Base-by-base conservation (phyloP, 2,797 vertebrate species). In the Tangara arthus region DNA sequence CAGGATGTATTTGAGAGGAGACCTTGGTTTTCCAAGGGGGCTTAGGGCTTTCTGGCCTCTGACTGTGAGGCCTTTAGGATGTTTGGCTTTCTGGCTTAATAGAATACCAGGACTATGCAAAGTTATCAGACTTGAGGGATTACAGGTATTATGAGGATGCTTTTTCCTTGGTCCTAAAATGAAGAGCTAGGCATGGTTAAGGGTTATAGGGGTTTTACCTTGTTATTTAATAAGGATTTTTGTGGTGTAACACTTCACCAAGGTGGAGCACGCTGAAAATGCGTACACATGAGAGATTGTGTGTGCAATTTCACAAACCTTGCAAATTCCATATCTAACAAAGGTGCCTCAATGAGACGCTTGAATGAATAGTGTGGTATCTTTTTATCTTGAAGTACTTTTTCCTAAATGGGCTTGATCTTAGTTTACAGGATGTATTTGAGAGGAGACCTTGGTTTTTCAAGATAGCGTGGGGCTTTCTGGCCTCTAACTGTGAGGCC, bases 281-380 rank as follows among this genome's bases (percentile, higher is more conserved):
- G n/a, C 0, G 0, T 8, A 3, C 41, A 5, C 34, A 4, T 0
- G 1, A 8, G 6, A 12, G n/a, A 35, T 46, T 1, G 0, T 0
- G 0, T 17, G 3, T 35, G 7, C 15, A 4, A 11, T 47, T 56
- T 47, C n/a, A 23, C 3, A 22, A 11, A 39, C 28, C 63, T 22
- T 66, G 28, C 11, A 37, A 56, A 55, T 55, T 3, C 26, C 28
- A 14, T 22, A 17, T 21, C 17, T 37, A n/a, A 20, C 15, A 28
- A 28, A 50, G 10, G 28, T 50, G 49, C 4, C 49, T 16, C 49
- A 28, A 17, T 47, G 14, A 66, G 34, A n/a, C 3, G 18, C 9
- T 56, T 27, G 52, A n/a, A 27, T 66, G 14, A 47, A n/a, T 37
- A 27, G 18, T 2, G 0, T 27, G 18, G 5, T 21, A 9, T 11